Evolutionary conservation across 2,797 vertebrate genomes (phyloP), one percentile per base, ranked within the genome.

Genomic region (Pitangus sulphuratus): DNA sequence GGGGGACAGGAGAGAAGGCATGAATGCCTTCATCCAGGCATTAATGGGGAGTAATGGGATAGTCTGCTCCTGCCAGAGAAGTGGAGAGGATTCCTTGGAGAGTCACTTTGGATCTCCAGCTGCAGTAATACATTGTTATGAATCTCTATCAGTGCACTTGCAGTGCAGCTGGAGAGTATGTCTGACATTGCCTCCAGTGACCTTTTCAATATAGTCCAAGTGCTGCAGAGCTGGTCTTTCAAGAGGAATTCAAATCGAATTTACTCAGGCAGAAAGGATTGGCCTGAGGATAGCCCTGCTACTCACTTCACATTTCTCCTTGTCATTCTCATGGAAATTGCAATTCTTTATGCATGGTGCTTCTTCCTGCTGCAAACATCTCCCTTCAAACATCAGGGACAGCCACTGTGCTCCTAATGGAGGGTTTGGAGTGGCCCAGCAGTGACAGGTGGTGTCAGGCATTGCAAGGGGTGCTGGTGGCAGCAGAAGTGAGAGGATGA

Each of bases 141-240:
- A 97, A 84, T 92, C 70, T 89, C 95, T 91, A 86, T 90, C 62
- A 28, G 94, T 85, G 91, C 88, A 61, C 94, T 95, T 88, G 96
- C 84, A 97, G 84, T 94, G 95, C 96, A 96, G 92, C 91, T 92
- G 71, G 69, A 96, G 95, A 97, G 96, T 95, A 48, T 95, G 96
- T 97, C 97, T 98, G 97, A 97, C 97, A 95, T 91, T 90, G 97
- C 97, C 97, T 97, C 77, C 74, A 30, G 96, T 98, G 98, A 98
- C 98, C 98, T 98, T 98, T 98, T 94, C 96, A 96, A 89, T 95
- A 94, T 25, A 95, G 97, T 87, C 96, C 97, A 71, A 93, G 92
- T 77, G 48, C 93, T n/a, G 78, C 66, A 39, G 96, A 97, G 96
- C 97, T 75, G 75, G 88, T 92, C 94, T 97, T 97, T 98, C 92